Base-by-base conservation (phyloP, 2,113 vertebrate species). In the Pluvialis apricaria region DNA sequence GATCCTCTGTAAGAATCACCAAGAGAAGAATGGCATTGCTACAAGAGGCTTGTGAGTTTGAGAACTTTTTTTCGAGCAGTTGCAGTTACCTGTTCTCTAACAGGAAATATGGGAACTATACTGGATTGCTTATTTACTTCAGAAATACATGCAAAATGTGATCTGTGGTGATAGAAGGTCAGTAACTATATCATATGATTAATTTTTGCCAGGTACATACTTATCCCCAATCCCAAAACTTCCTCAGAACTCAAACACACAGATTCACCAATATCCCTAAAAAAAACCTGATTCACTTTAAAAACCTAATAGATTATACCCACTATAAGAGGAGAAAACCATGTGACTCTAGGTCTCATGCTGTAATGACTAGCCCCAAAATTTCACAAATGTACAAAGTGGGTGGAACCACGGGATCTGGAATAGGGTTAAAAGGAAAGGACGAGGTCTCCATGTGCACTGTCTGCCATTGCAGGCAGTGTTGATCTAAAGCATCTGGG, bases 371-470 rank as follows among this genome's bases (percentile, higher is more conserved):
- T 22, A 34, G 31, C 15, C 34, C 7, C 2, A 52, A 94, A 65
- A 38, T 6, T 47, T 81, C 21, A 57, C 24, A 36, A 4, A 60
- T 86, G 4, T 55, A 40, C 17, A 20, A 57, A 73, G 15, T 45
- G 24, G 2, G 4, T 77, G 49, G 38, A 55, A 65, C 8, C 5
- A 5, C 2, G 8, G 32, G 31, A 21, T 36, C 0, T 0, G 40
- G 44, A 72, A 47, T 24, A 61, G 0, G 1, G 36, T 80, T 52
- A 60, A 70, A 81, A 82, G 18, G 54, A 80, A 73, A 8, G 32
- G 4, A 21, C 0, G 0, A 45, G 6, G 8, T 77, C 55, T 69
- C 0, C 0, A 26, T 9, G 13, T 55, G 16, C 26, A 2, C 25
- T 45, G 34, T 17, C 76, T 70, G 36, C 36, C 34, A 1, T 0